A percentile compares a stretch with the other conserved stretches of the same genome.
phyloP scores from a whole-genome alignment of 2,113 vertebrate species.

The Candoia aspera region DNA sequence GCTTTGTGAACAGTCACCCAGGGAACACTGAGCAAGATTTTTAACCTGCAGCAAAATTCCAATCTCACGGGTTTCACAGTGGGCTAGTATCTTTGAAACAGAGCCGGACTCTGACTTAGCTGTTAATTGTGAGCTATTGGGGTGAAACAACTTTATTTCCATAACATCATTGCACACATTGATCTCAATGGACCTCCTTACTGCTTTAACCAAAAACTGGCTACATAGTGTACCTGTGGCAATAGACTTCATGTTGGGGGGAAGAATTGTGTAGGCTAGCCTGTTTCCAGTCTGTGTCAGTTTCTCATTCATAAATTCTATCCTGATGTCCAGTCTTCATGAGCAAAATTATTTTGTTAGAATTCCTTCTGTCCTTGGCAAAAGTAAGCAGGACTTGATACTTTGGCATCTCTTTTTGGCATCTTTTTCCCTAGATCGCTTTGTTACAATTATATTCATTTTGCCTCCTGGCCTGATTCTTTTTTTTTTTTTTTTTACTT shows the following conservation, averaged over 20 bases:
- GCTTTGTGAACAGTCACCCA: background rate
- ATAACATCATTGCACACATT: background rate
- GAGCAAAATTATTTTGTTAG: background rate
- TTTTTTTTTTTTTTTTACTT: background rate
- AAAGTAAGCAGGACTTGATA: background rate
- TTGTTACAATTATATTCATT: background rate
- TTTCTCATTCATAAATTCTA: background rate
- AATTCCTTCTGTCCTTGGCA: background rate
- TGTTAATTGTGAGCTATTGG: background rate
- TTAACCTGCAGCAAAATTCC: constrained; percentile 1
- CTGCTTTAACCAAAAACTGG: background rate
- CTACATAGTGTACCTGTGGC: background rate
- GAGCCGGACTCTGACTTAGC: background rate
- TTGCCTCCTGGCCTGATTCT: background rate
- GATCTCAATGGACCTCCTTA: background rate
- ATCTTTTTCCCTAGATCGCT: background rate
- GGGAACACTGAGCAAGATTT: background rate
- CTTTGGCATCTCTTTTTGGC: background rate
- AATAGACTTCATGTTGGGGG: background rate
- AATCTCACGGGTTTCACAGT: background rate
- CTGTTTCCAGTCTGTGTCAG: background rate
- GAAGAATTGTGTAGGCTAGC: background rate
- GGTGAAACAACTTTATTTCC: background rate
- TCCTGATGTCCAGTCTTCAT: background rate
- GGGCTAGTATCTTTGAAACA: background rate